Evolutionary conservation across 2,113 vertebrate genomes (phyloP).

Genomic region (Apteryx owenii): DNA sequence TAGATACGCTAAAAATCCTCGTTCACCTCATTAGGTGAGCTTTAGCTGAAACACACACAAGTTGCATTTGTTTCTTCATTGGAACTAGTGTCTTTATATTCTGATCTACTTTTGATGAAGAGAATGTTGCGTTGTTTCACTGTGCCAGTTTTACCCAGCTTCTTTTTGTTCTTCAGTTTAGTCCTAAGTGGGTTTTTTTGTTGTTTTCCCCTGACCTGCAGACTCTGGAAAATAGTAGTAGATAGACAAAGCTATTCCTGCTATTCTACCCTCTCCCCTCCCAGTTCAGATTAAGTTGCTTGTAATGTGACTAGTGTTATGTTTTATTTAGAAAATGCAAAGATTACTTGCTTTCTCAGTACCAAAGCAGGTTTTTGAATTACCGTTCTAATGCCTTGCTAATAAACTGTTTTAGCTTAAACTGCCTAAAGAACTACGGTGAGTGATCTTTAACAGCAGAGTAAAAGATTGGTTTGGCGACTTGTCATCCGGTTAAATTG

Average conservation of each 20-base stretch:
- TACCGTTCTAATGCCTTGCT: background rate
- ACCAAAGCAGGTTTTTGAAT: background rate
- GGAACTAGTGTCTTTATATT: background rate
- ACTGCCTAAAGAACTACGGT: background rate
- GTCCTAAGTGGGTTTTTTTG: background rate
- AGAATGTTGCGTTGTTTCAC: background rate
- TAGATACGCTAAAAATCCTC: background rate
- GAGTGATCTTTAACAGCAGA: background rate
- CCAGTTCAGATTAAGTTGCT: background rate
- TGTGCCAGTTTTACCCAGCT: background rate
- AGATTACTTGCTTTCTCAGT: background rate
- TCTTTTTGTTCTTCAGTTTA: background rate
- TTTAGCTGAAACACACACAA: background rate
- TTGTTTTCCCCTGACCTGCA: background rate
- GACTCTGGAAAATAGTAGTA: background rate
- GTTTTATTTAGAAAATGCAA: background rate
- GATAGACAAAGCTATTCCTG: background rate
- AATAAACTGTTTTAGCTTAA: background rate
- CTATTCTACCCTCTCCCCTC: background rate
- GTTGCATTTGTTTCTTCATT: background rate
- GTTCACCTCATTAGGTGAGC: background rate
- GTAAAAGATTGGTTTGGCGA: background rate
- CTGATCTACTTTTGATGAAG: background rate
- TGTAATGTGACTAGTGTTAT: background rate
- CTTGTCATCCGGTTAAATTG: rapidly evolving